Percentiles rank a stretch among this genome's conserved stretches.
These are phyloP conservation scores for Pycnonotus jocosus DNA, from an alignment of 2,113 vertebrate genomes.

Conservation along the genomic window DNA sequence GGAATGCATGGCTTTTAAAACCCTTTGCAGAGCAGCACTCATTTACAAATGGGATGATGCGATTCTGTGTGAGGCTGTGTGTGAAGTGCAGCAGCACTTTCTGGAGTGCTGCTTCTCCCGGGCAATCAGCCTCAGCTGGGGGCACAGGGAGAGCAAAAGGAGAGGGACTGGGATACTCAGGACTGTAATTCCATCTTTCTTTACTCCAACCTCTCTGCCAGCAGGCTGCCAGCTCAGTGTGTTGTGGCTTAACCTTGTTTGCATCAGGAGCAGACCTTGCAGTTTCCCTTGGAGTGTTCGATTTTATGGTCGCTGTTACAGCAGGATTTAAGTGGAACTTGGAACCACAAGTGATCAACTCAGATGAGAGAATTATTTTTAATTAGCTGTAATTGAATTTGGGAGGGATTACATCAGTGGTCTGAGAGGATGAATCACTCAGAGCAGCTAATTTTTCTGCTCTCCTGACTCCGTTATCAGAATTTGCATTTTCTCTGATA, in stretches of 20 bases:
- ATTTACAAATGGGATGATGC: not conserved
- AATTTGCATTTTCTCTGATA: not conserved
- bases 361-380: not conserved
- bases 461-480: not conserved
- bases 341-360: not conserved
- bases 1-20: not conserved
- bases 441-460: not conserved
- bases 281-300: not conserved
- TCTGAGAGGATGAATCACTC: not conserved
- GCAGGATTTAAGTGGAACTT: not conserved
- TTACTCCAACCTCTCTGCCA: not conserved
- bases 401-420: not conserved
- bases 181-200: not conserved
- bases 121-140: accelerated
- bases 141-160: not conserved
- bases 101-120: not conserved
- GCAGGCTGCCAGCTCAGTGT: not conserved
- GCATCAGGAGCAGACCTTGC: not conserved
- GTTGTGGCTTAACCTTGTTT: accelerated
- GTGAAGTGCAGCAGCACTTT: not conserved
- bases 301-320: not conserved
- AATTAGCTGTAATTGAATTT: slow-evolving; percentile 46
- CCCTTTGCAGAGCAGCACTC: not conserved
- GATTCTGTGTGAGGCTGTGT: not conserved
- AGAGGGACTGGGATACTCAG: not conserved